Evolutionary conservation across 2,113 vertebrate genomes (phyloP), one percentile per base, ranked within the genome.

Genomic region (Fregetta grallaria): DNA sequence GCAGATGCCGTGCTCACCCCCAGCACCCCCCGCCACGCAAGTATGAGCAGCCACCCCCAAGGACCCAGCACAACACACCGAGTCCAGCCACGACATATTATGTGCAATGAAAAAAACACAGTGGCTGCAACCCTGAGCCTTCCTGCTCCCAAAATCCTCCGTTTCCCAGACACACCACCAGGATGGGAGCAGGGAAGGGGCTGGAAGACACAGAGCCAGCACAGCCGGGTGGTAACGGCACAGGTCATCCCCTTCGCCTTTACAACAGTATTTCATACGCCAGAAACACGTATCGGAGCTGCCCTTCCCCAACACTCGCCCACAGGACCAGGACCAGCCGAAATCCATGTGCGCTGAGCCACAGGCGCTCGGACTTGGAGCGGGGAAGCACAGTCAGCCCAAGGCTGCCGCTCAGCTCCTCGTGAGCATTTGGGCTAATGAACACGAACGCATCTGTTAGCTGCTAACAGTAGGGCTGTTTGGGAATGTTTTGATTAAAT

Each of bases 401-500:
- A 1, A 13, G 30, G 85, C 40, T 59, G 62, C n/a, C 0, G 14
- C 77, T 74, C 67, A 19, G 88, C 79, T 58, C 61, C 27, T 74
- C 25, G 1, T 15, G 30, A 94, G 85, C 80, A 6, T 38, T 15
- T 5, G 3, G 62, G 78, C 92, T 90, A 45, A 89, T 18, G 86
- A 94, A n/a, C 11, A 0, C 1, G 9, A 15, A 9, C 13, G 27
- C 75, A 65, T 59, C 84, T 86, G 84, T 36, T 78, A 3, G 16
- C 10, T 50, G 56, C 25, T 53, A 47, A 36, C 88, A 79, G 87
- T 13, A n/a, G 66, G 66, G 84, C 83, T 88, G 61, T 49, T 91
- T 88, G 87, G 71, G 84, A 86, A 25, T 88, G 88, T 86, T 88
- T 86, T 63, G 61, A 71, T 88, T 78, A 9, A 93, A 96, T 86